Evolutionary conservation across 2,888 invertebrate genomes (phyloP), one percentile per base, ranked within the genome.

Genomic region (Ctena decussata): DNA sequence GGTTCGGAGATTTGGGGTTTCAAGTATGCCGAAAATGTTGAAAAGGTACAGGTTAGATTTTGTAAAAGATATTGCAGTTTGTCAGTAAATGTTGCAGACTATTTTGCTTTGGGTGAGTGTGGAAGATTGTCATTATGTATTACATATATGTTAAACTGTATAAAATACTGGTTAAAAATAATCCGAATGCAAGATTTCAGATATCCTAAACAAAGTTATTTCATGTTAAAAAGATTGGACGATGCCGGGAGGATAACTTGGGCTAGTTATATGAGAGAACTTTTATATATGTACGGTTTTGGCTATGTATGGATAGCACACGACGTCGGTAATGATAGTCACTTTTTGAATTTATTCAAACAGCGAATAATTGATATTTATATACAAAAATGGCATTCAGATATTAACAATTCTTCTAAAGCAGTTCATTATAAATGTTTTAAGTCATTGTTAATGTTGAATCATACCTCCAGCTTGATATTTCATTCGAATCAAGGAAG

Each of bases 21-120:
- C 27, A 24, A 44, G 41, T 74, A 21, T 5, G 70, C 37, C 15
- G 11, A 24, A 41, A n/a, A 8, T 30, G 71, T 57, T 15, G 71
- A 81, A 70, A 39, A 27, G 30, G 74, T 80, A 15, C 84, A 77
- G 3, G 24, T 77, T 32, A 18, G 71, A 12, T 84, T 84, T 65
- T 80, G 84, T 30, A 84, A 80, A 73, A 37, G 60, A 24, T 11
- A 80, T 18, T 27, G 37, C 5, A 27, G 71, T 32, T 35, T 84
- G 49, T 44, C 35, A 18, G 41, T 44, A 60, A 79, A 84, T 46
- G 65, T 75, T 21, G 60, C 77, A 39, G 65, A 65, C 32, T 44
- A 12, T 24, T 53, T 53, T 21, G 44, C 18, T 12, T 18, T 44
- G 44, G 53, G 46, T 77, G 30, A 73, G 76, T 11, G 30, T 84